A percentile compares a stretch with the other conserved stretches of the same genome.
phyloP scores from a whole-genome alignment of 2,113 vertebrate genomes.

The Prinia subflava region DNA sequence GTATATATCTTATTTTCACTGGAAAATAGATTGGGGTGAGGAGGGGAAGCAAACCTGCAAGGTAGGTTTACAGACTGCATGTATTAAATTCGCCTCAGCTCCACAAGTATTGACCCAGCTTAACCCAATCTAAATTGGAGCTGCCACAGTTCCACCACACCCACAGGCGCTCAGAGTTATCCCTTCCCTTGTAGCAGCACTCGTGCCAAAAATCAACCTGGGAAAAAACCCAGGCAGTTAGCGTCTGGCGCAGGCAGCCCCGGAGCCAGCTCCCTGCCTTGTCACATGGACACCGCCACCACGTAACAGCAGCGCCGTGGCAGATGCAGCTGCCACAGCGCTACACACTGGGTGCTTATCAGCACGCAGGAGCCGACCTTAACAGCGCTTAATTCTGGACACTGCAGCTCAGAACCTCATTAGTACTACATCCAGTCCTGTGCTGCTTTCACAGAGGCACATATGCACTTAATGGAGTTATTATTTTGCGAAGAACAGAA shows the following conservation, averaged over 20 bases:
- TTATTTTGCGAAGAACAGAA: background rate
- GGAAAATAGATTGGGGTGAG: background rate
- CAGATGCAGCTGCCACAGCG: background rate
- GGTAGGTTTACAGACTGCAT: background rate
- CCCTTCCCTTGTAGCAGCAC: background rate
- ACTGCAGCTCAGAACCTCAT: background rate
- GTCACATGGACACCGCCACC: background rate
- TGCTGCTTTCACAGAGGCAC: background rate
- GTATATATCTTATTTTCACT: background rate
- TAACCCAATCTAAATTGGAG: background rate
- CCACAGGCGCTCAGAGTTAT: background rate
- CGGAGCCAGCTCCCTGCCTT: background rate
- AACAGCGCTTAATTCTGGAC: background rate
- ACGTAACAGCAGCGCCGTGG: background rate
- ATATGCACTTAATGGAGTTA: background rate
- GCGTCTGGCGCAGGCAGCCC: background rate
- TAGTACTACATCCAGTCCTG: background rate
- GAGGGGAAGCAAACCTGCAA: background rate
- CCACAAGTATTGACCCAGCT: background rate
- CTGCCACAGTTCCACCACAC: background rate
- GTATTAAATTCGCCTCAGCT: background rate
- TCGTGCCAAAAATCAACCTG: slow-evolving; percentile 25
- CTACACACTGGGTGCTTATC: background rate
- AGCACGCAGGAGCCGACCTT: background rate
- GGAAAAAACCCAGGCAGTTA: background rate